A percentile compares a stretch with the other conserved stretches of the same genome.
phyloP scores from a whole-genome alignment of 2,113 vertebrate species.

The Trinectes maculatus region DNA sequence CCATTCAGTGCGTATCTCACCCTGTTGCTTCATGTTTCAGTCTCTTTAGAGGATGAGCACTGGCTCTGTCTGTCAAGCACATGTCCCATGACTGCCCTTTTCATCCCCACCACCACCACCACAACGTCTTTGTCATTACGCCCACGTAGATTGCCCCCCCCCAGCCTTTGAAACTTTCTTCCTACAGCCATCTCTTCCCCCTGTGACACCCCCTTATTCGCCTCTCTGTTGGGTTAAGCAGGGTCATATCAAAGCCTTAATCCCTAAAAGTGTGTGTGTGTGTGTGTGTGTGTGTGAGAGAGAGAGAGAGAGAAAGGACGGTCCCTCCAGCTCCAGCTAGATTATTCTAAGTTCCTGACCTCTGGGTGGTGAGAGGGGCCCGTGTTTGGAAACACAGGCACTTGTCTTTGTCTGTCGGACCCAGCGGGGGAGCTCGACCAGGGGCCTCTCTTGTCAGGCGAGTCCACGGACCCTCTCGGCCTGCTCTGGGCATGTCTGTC shows the following conservation, averaged over 20 bases:
- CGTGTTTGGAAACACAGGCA: constrained; percentile 83
- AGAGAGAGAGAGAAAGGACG: constrained; percentile 40
- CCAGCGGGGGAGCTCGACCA: constrained; percentile 65
- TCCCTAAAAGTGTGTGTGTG: constrained; percentile 48
- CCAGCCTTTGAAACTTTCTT: constrained; percentile 32
- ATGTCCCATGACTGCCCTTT: constrained; percentile 40
- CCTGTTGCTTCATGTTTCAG: constrained; percentile 25
- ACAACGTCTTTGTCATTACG: constrained; percentile 55
- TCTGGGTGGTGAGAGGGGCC: constrained; percentile 71
- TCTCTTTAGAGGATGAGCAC: neutral
- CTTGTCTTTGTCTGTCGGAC: constrained; percentile 78
- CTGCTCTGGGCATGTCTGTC: constrained; percentile 42
- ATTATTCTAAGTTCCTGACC: constrained; percentile 82
- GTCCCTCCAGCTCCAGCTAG: constrained; percentile 69
- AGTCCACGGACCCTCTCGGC: constrained; percentile 47
- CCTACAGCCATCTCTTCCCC: constrained; percentile 34
- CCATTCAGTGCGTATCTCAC: constrained; percentile 33
- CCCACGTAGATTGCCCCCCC: constrained; percentile 12
- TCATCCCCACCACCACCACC: constrained; percentile 1
- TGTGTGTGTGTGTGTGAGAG: constrained; percentile 26
- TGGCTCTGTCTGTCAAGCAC: constrained; percentile 29
- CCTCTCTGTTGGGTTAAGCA: constrained; percentile 75
- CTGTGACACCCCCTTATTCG: constrained; percentile 38
- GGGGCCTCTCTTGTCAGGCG: constrained; percentile 60
- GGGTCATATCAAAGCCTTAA: constrained; percentile 78